Evolutionary conservation across 2,888 invertebrate genomes (phyloP).

Genomic region (Sclerodermus sp.): DNA sequence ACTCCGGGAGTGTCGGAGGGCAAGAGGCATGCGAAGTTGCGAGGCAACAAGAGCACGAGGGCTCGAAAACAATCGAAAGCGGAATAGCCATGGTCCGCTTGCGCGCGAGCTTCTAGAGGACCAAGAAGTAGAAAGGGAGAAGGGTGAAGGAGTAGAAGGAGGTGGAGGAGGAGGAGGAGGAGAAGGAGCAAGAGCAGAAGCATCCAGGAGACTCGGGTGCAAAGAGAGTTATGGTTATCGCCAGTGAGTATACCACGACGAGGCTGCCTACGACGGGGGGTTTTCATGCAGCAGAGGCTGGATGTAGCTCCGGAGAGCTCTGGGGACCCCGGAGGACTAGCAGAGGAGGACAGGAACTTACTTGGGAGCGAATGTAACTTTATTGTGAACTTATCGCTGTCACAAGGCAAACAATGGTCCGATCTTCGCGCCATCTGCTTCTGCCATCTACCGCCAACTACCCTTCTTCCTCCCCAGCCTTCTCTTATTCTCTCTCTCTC

Average conservation of each 20-base stretch:
- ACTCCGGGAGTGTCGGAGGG: too few relatives aligned
- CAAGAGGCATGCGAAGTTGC: background rate
- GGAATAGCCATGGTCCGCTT: conserved; percentile 24
- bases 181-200: conserved; percentile 18
- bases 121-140: conserved; percentile 11
- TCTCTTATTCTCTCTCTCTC: conserved; percentile 9
- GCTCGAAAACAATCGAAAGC: conserved; percentile 37
- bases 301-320: conserved; percentile 3
- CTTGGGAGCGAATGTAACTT: conserved; percentile 55
- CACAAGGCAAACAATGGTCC: conserved; percentile 52
- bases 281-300: conserved; percentile 17
- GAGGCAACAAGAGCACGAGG: conserved; percentile 24
- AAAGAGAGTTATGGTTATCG: conserved; percentile 50
- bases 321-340: conserved; percentile 16
- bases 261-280: conserved; percentile 20
- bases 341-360: conserved; percentile 32
- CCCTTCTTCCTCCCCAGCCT: conserved; percentile 13
- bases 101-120: conserved; percentile 7
- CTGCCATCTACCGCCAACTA: conserved; percentile 34
- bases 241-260: conserved; percentile 37
- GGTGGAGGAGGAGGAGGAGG: conserved; percentile 16
- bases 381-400: conserved; percentile 57
- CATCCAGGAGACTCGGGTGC: conserved; percentile 25
- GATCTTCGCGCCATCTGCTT: conserved; percentile 50
- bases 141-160: conserved; percentile 10